Base-by-base conservation (phyloP, 2,888 invertebrate genomes). In the Stenodera caucasica region DNA sequence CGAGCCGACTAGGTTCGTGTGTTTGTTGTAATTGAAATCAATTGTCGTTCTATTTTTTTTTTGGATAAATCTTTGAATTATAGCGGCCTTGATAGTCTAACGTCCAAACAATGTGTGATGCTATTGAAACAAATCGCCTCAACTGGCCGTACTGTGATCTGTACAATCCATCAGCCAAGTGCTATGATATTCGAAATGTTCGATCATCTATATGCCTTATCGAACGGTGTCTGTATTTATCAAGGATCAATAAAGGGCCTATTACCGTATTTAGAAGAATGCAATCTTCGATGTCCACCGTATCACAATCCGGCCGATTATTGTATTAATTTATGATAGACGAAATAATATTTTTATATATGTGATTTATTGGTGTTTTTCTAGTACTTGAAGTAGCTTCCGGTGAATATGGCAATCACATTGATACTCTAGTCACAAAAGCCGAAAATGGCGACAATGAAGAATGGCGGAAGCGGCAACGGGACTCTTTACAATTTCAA, bases 121-220 rank as follows among this genome's bases (percentile, higher is more conserved):
- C 80, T 96, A 62, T 83, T 97, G 54, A 93, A 92, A 79, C 86
- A 90, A 67, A 80, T 97, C 68, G 93, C 96, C 0, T 80, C 84
- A 59, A 91, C 92, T 72, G 96, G 96, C 8, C 84, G 93, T 68
- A 95, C 94, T 2, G 88, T 96, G 61, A 87, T 96, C 57, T 91
- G 92, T 74, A 92, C 92, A 15, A 92, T 96, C 75, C 96, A 96
- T 80, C 96, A 96, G 78, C 96, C 96, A 0, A 94, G 93, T 61
- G 93, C 94, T 2, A 83, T 89, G 53, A 83, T 95, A 49, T 89
- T 96, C 71, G 89, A 90, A 73, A 90, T 94, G 88, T 92, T 96
- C 77, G 95, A 96, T 80, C 88, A 94, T 76, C 80, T 96, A 40
- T 96, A 94, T 79, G 90, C 92, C 32, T 81, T 97, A 15, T 89